A percentile compares a stretch with the other conserved stretches of the same genome.
Evolutionary conservation across 2,888 invertebrate genomes (phyloP).

Genomic region (Mayetiola destructor): DNA sequence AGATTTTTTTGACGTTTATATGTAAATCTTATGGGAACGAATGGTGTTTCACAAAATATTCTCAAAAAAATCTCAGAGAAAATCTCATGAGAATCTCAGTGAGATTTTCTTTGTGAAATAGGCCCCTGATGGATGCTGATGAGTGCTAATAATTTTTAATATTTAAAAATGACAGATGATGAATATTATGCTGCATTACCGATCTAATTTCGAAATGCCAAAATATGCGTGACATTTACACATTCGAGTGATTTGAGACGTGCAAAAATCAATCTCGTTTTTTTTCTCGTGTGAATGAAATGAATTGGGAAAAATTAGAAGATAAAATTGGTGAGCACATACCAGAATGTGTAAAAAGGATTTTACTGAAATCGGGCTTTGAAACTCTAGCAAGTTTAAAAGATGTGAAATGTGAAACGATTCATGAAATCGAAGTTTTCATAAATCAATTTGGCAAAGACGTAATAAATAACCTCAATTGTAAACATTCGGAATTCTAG

Average conservation of each 20-base stretch:
- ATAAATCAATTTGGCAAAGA: neutral
- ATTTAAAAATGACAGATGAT: too few relatives aligned
- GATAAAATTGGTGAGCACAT: neutral
- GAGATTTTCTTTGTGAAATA: too few relatives aligned
- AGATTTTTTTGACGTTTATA: too few relatives aligned
- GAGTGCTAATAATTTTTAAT: too few relatives aligned
- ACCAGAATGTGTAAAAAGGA: neutral
- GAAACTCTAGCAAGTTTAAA: neutral
- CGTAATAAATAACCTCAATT: neutral
- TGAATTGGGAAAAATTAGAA: neutral
- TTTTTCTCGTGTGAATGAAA: neutral
- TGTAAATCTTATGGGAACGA: too few relatives aligned
- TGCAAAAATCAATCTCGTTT: too few relatives aligned
- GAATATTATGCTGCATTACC: too few relatives aligned
- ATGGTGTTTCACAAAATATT: too few relatives aligned
- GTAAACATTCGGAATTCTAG: neutral
- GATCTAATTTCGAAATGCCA: neutral
- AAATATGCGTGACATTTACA: neutral
- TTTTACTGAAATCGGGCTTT: neutral
- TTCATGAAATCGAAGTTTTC: neutral
- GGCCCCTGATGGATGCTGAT: too few relatives aligned
- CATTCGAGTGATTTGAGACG: too few relatives aligned
- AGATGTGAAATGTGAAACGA: neutral
- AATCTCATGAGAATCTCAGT: too few relatives aligned
- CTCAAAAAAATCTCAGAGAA: too few relatives aligned